Conservation (phyloP, 2,888 invertebrate genomes). For the Malthinus seriepunctatus region DNA sequence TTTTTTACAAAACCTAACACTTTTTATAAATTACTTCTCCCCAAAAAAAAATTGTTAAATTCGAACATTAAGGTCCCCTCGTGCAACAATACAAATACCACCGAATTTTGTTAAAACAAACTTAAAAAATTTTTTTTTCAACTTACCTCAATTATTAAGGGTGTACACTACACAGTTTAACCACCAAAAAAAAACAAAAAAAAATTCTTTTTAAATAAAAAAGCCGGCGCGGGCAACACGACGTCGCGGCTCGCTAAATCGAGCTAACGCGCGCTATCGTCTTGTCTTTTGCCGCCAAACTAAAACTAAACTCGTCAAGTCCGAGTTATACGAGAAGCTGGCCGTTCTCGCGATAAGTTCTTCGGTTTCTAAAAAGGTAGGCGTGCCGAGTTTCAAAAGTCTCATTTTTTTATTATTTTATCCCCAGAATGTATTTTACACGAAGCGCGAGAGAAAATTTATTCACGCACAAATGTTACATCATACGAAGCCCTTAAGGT, state of each 20-base stretch:
- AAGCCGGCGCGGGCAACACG: slow-evolving; percentile 18
- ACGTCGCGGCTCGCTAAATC: slow-evolving; percentile 9
- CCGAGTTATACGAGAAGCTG: slow-evolving; percentile 14
- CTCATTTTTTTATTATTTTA: slow-evolving; percentile 8
- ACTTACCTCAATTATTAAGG: too few species aligned
- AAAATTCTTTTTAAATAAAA: slow-evolving; percentile 1
- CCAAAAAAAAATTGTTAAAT: too few species aligned
- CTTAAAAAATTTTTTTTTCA: too few species aligned
- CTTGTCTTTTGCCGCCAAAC: slow-evolving; percentile 27
- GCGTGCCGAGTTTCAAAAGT: slow-evolving; percentile 10
- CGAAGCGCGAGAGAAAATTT: background rate
- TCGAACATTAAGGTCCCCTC: too few species aligned
- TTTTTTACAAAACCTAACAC: too few species aligned
- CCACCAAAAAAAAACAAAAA: background rate
- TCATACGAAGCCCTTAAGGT: background rate
- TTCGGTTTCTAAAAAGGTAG: slow-evolving; percentile 16
- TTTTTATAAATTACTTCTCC: too few species aligned
- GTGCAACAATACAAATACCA: too few species aligned
- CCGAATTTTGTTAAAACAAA: too few species aligned
- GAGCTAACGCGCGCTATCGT: slow-evolving; percentile 10
- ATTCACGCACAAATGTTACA: background rate
- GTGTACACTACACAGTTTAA: background rate
- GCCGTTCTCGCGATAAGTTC: slow-evolving; percentile 12
- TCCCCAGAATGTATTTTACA: background rate
- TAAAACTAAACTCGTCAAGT: slow-evolving; percentile 19